A percentile compares a stretch with the other conserved stretches of the same genome.
Evolutionary conservation across 1,140 invertebrate genomes (phyloP).

Genomic region (Calephelis nemesis): DNA sequence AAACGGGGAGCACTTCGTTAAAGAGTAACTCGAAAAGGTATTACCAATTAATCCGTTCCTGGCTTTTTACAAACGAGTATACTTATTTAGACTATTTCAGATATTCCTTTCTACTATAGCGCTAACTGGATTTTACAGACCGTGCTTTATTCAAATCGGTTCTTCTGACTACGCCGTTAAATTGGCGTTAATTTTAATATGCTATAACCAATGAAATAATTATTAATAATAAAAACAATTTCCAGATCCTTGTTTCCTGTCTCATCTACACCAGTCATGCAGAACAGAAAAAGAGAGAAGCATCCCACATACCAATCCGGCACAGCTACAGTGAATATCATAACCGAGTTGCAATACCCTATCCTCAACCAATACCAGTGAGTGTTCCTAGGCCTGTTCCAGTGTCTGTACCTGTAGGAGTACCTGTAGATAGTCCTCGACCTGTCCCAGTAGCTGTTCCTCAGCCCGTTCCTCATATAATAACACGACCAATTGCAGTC

Average conservation of each 20-base stretch:
- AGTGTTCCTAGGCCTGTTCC: slow-evolving; percentile 55
- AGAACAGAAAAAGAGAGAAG: slow-evolving; percentile 33
- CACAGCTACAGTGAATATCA: slow-evolving; percentile 58
- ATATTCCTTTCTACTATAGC: too few relatives aligned
- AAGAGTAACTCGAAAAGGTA: too few relatives aligned
- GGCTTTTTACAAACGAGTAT: too few relatives aligned
- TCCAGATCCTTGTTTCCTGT: slow-evolving; percentile 45
- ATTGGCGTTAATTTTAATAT: too few relatives aligned
- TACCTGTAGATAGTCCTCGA: slow-evolving; percentile 57
- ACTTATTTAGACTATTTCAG: too few relatives aligned
- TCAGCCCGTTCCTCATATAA: slow-evolving; percentile 57
- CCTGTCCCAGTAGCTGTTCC: slow-evolving; percentile 60
- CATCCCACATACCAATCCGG: slow-evolving; percentile 43
- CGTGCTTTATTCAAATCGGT: too few relatives aligned
- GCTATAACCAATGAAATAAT: neutral
- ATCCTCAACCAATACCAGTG: slow-evolving; percentile 60
- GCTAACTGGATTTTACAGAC: too few relatives aligned
- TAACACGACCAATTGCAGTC: slow-evolving; percentile 56
- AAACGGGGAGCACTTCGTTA: too few relatives aligned
- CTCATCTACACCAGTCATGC: slow-evolving; percentile 24
- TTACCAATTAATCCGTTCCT: too few relatives aligned
- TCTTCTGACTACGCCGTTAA: too few relatives aligned
- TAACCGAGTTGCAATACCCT: slow-evolving; percentile 51
- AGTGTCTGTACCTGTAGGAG: slow-evolving; percentile 54
- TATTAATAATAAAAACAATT: too few relatives aligned